Base-by-base conservation (phyloP, 2,797 vertebrate genomes). In the Tachyglossus aculeatus region DNA sequence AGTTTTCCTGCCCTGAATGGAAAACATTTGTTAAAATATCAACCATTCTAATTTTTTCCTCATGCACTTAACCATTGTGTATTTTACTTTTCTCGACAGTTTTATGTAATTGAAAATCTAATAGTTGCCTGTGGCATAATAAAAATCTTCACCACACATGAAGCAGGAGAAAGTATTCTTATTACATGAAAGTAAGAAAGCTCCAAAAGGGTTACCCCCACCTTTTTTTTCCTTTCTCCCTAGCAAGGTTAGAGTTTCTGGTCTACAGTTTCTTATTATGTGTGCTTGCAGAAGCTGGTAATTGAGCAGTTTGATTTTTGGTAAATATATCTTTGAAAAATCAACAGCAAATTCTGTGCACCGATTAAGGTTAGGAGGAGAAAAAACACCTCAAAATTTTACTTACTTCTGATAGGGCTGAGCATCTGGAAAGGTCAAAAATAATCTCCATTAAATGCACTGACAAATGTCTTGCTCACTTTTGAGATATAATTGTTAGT, bases 21-120 rank as follows among this genome's bases (percentile, higher is more conserved):
- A 65, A 88, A 71, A 36, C 62, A 64, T 81, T 82, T 81, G 64
- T 82, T 84, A 74, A 82, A 80, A 69, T 25, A n/a, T 62, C 54
- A 73, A 73, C 75, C 78, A 64, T 22, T 62, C 80, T 81, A 74
- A 85, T 75, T 71, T 86, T 77, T 73, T 37, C 37, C 70, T 77
- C 50, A 68, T 70, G 54, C 29, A 78, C 81, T 57, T 61, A 58
- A 76, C 71, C 70, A 87, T 48, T 4, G 18, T 69, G 22, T 70
- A 73, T 65, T 86, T 78, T 81, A 82, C 22, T 69, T 83, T 83
- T 83, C 51, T 70, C 54, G 58, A 74, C 25, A 34, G 40, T 78
- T 86, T 80, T 77, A 66, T 74, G 3, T 48, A 68, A 80, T 77
- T 43, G 74, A 53, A 31, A 82, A 78, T 86, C 74, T 67, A 34